phyloP scores from a whole-genome alignment of 2,113 vertebrate genomes.

The Promerops cafer region DNA sequence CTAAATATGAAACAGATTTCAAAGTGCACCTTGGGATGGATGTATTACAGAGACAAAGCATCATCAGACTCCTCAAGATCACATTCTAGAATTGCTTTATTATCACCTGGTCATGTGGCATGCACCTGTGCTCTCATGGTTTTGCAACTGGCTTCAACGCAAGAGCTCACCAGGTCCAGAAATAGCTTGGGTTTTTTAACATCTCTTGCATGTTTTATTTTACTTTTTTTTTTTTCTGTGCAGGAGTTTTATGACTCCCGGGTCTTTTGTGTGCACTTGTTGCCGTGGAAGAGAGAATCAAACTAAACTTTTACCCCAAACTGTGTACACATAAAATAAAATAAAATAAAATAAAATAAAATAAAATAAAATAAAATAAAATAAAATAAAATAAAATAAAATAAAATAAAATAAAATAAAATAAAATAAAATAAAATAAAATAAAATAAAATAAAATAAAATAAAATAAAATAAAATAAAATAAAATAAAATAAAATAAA shows the following conservation, averaged over 20 bases:
- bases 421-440: neutral
- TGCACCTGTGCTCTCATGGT: conserved; percentile 57
- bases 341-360: neutral
- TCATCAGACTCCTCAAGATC: conserved; percentile 45
- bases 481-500: neutral
- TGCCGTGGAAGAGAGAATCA: neutral
- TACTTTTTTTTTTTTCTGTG: neutral
- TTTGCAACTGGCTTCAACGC: conserved; percentile 37
- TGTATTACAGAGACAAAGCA: conserved; percentile 51
- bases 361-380: neutral
- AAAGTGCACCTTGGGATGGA: conserved; percentile 34
- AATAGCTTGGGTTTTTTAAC: conserved; percentile 22
- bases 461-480: neutral
- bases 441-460: neutral
- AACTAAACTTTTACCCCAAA: neutral
- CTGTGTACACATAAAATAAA: neutral
- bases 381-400: neutral
- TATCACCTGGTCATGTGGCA: conserved; percentile 70
- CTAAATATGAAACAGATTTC: conserved; percentile 62
- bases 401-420: neutral
- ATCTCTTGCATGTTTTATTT: conserved; percentile 2
- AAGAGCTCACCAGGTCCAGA: conserved; percentile 30
- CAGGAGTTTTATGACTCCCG: conserved; percentile 42
- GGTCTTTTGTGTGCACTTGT: neutral
- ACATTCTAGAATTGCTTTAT: conserved; percentile 34